These are phyloP conservation scores for Cassiopea andromeda DNA, from an alignment of 30 jellyfish, hydroid and myxozoan genomes.

Conservation along the genomic window DNA sequence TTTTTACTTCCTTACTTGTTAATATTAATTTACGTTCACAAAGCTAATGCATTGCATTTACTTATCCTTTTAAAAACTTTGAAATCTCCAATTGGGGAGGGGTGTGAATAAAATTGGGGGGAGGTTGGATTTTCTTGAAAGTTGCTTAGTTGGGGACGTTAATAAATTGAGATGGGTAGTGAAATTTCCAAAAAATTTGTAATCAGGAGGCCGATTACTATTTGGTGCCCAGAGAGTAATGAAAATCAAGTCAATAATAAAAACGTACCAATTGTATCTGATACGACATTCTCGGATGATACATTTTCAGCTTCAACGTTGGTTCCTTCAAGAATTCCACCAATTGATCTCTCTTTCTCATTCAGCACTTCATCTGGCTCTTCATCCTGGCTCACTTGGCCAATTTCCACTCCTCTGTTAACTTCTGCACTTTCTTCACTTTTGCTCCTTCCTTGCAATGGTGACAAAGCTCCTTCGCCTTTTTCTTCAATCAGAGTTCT, in stretches of 20 bases:
- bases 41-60: no score
- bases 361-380: neutral
- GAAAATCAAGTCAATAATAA: neutral
- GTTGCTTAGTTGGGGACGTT: no score
- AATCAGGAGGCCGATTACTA: no score
- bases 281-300: neutral
- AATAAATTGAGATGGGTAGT: no score
- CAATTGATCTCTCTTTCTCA: neutral
- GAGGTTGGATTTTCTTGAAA: no score
- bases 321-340: neutral
- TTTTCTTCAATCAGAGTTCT: slow-evolving; percentile 1
- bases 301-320: neutral
- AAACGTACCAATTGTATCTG: neutral
- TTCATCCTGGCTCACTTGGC: neutral
- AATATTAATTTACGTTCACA: no score
- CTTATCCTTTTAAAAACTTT: no score
- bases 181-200: no score
- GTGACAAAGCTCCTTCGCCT: neutral
- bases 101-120: no score
- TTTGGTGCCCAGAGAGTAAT: no score
- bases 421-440: neutral
- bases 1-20: no score
- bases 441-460: slow-evolving; percentile 2
- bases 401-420: neutral
- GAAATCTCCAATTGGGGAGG: no score